Evolutionary conservation across 2,797 vertebrate genomes (phyloP), one percentile per base, ranked within the genome.

Genomic region (Poecile montanus): DNA sequence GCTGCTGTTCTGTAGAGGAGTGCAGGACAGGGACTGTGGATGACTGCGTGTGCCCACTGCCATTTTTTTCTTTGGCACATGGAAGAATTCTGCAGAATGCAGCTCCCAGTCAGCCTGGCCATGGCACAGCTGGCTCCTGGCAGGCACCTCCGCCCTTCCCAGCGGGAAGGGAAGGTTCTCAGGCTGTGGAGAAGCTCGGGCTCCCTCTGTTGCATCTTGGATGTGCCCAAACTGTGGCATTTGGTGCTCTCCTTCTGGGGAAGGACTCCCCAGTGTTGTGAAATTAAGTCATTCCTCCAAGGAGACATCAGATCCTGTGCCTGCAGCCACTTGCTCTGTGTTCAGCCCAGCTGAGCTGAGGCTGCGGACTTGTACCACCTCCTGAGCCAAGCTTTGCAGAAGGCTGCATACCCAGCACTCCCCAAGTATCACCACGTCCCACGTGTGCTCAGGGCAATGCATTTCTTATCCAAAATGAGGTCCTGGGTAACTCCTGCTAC

Each of bases 361-460:
- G 7, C 58, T 26, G 18, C 57, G 34, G 77, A 3, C 72, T 94
- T 5, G 3, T 62, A 84, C 11, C 38, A 3, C 2, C 32, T 70
- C 32, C 61, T 48, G 44, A 38, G 68, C 56, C 68, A 34, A 21
- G 57, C 17, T 32, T 5, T 88, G 89, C 84, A 57, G 71, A 62
- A 86, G 5, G 61, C 53, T 56, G 25, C 58, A 21, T 50, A 77
- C 73, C 66, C 67, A 56, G 71, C 57, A 16, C 34, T 11, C 9
- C 20, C 29, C 21, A 6, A 13, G 15, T 23, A 26, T 3, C 76
- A 32, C 71, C 62, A 11, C 34, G 8, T 36, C 36, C 61, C 34
- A 2, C 13, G 1, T 1, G 1, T 2, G 5, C 21, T 21, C 29
- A 34, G 56, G 44, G n/a, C 50, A 65, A 10, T 2, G 2, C 6